Percentiles rank a stretch among this genome's conserved stretches.
Conservation (phyloP, 2,113 vertebrate genomes). For the Megaceryle maxima region DNA sequence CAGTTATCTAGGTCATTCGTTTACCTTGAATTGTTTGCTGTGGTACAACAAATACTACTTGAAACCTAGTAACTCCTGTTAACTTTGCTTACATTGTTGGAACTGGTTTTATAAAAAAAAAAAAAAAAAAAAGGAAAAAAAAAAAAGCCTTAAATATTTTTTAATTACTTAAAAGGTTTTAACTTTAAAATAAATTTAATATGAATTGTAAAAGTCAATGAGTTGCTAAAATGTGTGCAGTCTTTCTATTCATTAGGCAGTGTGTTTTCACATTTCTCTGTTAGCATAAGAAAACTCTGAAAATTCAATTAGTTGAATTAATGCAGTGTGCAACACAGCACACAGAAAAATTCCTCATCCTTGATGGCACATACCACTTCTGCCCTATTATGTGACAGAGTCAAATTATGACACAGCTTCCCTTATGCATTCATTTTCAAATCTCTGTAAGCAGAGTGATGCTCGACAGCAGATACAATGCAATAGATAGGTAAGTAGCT, state of each 20-base stretch:
- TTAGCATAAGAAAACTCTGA: slow-evolving; percentile 51
- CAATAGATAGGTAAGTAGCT: not conserved
- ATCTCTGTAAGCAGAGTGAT: not conserved
- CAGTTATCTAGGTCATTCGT: slow-evolving; percentile 58
- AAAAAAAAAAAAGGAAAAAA: not conserved
- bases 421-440: slow-evolving; percentile 12
- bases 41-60: not conserved
- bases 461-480: not conserved
- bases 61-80: not conserved
- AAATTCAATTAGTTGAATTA: slow-evolving; percentile 67
- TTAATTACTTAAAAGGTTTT: slow-evolving; percentile 6
- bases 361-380: slow-evolving; percentile 7
- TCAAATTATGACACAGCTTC: slow-evolving; percentile 34
- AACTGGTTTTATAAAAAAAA: not conserved
- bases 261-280: slow-evolving; percentile 44
- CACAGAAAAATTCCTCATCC: slow-evolving; percentile 10
- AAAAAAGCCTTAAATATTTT: not conserved
- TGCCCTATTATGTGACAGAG: not conserved
- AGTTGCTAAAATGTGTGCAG: slow-evolving; percentile 31
- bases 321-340: slow-evolving; percentile 50
- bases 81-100: not conserved
- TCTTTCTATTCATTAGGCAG: slow-evolving; percentile 47
- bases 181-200: slow-evolving; percentile 15
- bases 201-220: slow-evolving; percentile 7
- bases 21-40: slow-evolving; percentile 49